Conservation (phyloP, 1,140 invertebrate genomes). For the Anagrus nilaparvatae region DNA sequence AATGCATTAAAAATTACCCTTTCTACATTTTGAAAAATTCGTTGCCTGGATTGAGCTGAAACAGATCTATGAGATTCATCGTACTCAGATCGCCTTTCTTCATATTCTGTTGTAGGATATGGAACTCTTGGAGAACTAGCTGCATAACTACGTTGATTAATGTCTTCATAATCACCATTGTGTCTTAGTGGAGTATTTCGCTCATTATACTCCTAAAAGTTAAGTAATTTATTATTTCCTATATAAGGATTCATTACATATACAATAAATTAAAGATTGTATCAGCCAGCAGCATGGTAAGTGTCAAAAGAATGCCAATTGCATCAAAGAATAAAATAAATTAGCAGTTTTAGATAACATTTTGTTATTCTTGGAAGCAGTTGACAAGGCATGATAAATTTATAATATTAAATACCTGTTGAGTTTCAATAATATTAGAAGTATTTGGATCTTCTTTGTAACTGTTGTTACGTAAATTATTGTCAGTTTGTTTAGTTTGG, state of each 20-base stretch:
- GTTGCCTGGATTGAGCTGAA: conserved; percentile 18
- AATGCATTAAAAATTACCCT: conserved; percentile 20
- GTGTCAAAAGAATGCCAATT: no score
- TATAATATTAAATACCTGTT: no score
- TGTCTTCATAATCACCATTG: conserved; percentile 31
- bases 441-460: conserved; percentile 18
- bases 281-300: no score
- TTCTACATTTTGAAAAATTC: conserved; percentile 22
- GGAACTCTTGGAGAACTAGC: conserved; percentile 29
- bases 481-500: conserved; percentile 25
- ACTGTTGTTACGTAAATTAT: conserved; percentile 23
- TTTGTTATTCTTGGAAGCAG: no score
- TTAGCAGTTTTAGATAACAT: no score
- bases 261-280: no score
- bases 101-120: conserved; percentile 26
- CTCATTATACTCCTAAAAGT: conserved; percentile 32
- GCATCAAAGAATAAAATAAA: no score
- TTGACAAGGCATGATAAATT: no score
- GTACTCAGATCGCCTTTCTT: conserved; percentile 29
- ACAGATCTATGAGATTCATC: conserved; percentile 22
- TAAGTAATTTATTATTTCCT: no score
- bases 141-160: conserved; percentile 24
- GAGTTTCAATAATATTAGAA: conserved; percentile 25
- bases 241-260: no score
- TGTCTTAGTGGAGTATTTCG: conserved; percentile 23